Evolutionary conservation across 2,888 invertebrate genomes (phyloP).

Genomic region (Diplolepis rosae): DNA sequence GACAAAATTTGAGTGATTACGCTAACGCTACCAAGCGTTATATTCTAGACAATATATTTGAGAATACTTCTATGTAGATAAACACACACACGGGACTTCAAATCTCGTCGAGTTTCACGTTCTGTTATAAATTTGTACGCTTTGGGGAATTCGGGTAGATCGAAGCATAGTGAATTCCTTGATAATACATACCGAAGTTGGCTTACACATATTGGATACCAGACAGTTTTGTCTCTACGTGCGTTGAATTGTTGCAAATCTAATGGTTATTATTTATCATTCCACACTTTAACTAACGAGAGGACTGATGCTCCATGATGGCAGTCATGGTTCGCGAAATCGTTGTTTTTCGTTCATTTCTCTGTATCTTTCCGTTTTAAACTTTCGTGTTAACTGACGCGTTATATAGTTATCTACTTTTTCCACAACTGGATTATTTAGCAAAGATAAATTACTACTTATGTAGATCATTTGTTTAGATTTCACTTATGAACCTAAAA

Average conservation of each 20-base stretch:
- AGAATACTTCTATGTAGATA: not conserved
- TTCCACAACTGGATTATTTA: not conserved
- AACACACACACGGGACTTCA: not conserved
- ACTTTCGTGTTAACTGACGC: not conserved
- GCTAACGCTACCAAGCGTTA: not conserved
- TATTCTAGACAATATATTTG: constrained; percentile 13
- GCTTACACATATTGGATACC: not conserved
- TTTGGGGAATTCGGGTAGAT: constrained; percentile 12
- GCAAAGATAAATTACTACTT: not conserved
- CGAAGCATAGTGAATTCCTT: not conserved
- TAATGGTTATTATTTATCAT: not conserved
- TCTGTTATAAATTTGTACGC: constrained; percentile 11
- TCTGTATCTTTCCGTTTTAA: not conserved
- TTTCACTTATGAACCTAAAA: not conserved
- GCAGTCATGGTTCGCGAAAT: not conserved
- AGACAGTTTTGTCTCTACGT: not conserved
- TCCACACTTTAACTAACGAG: not conserved
- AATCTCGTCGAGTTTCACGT: constrained; percentile 4
- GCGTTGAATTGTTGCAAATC: not conserved
- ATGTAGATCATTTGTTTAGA: not conserved
- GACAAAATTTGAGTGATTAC: not conserved
- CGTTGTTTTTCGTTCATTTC: not conserved
- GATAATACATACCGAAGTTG: constrained; percentile 12
- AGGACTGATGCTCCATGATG: not conserved
- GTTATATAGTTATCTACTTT: constrained; percentile 6